These are phyloP conservation scores for Embidobia sp. DNA, from an alignment of 2,888 invertebrate genomes.

Conservation along the genomic window DNA sequence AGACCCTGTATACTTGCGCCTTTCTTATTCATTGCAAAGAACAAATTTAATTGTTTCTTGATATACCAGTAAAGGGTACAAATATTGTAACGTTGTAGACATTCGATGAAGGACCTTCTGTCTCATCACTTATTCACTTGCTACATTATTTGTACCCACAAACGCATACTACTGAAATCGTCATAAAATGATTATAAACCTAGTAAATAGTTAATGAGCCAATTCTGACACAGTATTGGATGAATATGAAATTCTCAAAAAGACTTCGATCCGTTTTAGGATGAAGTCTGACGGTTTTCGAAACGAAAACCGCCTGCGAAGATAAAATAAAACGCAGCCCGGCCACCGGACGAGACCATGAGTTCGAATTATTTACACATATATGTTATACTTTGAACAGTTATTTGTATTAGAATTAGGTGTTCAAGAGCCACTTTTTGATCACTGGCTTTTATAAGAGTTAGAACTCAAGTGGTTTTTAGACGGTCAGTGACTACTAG, in stretches of 20 bases:
- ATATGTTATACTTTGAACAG: slow-evolving; percentile 50
- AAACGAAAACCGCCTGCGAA: slow-evolving; percentile 56
- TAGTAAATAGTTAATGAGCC: slow-evolving; percentile 58
- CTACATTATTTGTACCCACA: slow-evolving; percentile 16
- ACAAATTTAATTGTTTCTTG: slow-evolving; percentile 55
- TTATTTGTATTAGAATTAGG: slow-evolving; percentile 60
- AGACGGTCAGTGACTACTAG: slow-evolving; percentile 40
- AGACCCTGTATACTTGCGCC: slow-evolving; percentile 49
- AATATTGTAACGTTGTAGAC: not conserved
- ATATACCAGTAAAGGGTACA: slow-evolving; percentile 8
- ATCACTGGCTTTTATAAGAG: slow-evolving; percentile 34
- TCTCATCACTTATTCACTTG: no score
- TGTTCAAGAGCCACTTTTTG: slow-evolving; percentile 45
- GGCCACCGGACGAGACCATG: slow-evolving; percentile 63
- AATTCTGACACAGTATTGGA: slow-evolving; percentile 48
- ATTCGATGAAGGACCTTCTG: no score
- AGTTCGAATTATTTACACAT: slow-evolving; percentile 57
- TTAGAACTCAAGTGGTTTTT: slow-evolving; percentile 40
- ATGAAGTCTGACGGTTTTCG: slow-evolving; percentile 58
- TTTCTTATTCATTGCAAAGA: slow-evolving; percentile 36
- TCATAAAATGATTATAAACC: slow-evolving; percentile 29
- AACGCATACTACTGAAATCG: slow-evolving; percentile 1
- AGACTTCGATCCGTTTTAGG: slow-evolving; percentile 61
- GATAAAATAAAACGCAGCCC: slow-evolving; percentile 51
- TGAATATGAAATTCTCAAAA: slow-evolving; percentile 42